Base-by-base conservation (phyloP, 2,113 vertebrate genomes). In the Ciconia stormi region DNA sequence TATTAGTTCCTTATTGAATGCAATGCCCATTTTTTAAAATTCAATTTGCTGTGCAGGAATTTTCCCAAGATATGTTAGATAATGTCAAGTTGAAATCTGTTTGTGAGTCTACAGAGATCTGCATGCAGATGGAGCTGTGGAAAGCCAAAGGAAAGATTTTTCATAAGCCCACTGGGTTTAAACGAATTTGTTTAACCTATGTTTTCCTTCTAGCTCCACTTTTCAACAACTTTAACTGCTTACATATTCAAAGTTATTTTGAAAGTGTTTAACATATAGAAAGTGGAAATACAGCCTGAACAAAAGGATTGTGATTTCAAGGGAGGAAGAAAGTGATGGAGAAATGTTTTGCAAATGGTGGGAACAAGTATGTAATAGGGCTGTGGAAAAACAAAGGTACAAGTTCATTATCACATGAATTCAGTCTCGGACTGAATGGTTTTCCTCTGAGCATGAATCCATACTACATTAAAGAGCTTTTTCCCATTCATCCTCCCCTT, bases 101-200 rank as follows among this genome's bases (percentile, higher is more conserved):
- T 5, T 42, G n/a, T 49, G 63, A 66, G 56, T 92, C 92, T 86
- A 40, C 86, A 91, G 86, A 91, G 58, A 65, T 90, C 52, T 9
- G 34, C 16, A 55, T 96, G 91, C 86, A 95, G 95, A 94, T 65
- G 63, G 86, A 97, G 63, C 22, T 80, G 47, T 86, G 59, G 17
- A 95, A 77, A 79, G 69, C 89, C 85, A 56, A 87, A 95, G 65
- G 63, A 88, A 95, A 77, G 42, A 38, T 53, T 83, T 94, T 94
- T 87, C 52, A 62, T 92, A 86, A 90, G 38, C 70, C 65, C 71
- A 36, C 21, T 91, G 66, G 55, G 49, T 44, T 97, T 97, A 93
- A 96, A 93, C 44, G 71, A 94, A 95, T 89, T 86, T 84, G 76
- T 95, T 95, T 95, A 96, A 90, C 92, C 97, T 87, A 32, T 55